These are phyloP conservation scores for Dryobotodes eremita DNA, from an alignment of 2,888 invertebrate genomes.

Conservation along the genomic window DNA sequence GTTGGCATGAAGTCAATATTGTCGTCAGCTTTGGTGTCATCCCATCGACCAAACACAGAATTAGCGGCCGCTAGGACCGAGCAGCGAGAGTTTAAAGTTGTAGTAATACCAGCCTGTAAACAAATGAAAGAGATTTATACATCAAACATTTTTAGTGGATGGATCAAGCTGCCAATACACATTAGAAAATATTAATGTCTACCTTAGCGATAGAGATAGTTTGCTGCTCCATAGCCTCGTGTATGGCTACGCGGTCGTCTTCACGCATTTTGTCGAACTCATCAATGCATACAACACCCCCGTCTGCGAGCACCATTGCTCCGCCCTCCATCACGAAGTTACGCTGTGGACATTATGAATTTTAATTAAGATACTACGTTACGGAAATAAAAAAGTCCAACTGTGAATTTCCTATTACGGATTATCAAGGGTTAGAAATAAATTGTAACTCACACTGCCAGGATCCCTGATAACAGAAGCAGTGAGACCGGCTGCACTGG, in stretches of 20 bases:
- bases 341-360: slow-evolving; percentile 89
- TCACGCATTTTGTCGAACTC: slow-evolving; percentile 99
- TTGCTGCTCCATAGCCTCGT: slow-evolving; percentile 99
- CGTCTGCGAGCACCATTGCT: slow-evolving; percentile 99
- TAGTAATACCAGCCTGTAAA: slow-evolving; percentile 98
- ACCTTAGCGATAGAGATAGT: slow-evolving; percentile 99
- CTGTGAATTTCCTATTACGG: neutral
- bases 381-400: neutral
- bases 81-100: slow-evolving; percentile 99
- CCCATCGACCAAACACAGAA: slow-evolving; percentile 99
- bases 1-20: slow-evolving; percentile 99
- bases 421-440: neutral
- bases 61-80: slow-evolving; percentile 99
- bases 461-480: slow-evolving; percentile 99
- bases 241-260: slow-evolving; percentile 99
- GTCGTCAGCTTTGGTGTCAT: slow-evolving; percentile 99
- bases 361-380: neutral
- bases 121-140: slow-evolving; percentile 26
- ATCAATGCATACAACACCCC: slow-evolving; percentile 99
- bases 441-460: slow-evolving; percentile 92
- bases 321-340: slow-evolving; percentile 99
- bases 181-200: slow-evolving; percentile 31
- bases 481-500: slow-evolving; percentile 99
- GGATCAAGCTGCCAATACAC: slow-evolving; percentile 15
- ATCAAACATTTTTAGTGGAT: slow-evolving; percentile 1